A percentile compares a stretch with the other conserved stretches of the same genome.
Evolutionary conservation across 2,797 vertebrate species (phyloP).

Genomic region (Microctenopoma stevenorrisi): DNA sequence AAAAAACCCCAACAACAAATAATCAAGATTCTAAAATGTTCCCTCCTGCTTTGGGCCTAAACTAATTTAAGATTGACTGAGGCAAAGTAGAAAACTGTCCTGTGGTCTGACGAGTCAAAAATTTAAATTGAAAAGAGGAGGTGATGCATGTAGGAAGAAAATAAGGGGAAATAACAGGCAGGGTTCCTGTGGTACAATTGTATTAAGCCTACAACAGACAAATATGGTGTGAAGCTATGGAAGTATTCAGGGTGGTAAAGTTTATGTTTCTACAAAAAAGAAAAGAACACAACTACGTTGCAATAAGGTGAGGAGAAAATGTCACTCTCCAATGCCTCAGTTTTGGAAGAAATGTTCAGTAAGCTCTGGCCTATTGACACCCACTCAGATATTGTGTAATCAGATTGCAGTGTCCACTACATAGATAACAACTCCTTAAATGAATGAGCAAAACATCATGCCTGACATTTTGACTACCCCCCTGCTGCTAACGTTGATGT

Average conservation of each 20-base stretch:
- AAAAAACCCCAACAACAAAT: too few species aligned
- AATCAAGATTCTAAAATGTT: too few species aligned
- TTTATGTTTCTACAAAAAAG: conserved; percentile 31
- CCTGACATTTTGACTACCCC: conserved; percentile 70
- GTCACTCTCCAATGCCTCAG: conserved; percentile 30
- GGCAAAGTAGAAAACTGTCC: too few species aligned
- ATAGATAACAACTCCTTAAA: conserved; percentile 65
- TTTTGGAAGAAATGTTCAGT: conserved; percentile 44
- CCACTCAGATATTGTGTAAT: conserved; percentile 62
- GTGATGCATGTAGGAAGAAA: conserved; percentile 9
- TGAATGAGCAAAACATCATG: conserved; percentile 56
- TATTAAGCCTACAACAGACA: conserved; percentile 22
- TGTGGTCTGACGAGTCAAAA: too few species aligned
- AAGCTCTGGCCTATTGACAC: conserved; percentile 59
- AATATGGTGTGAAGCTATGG: conserved; percentile 32
- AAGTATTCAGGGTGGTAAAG: conserved; percentile 14
- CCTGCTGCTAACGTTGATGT: conserved; percentile 66
- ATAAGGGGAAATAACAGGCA: conserved; percentile 9
- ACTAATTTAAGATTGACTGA: too few species aligned
- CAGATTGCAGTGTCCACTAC: conserved; percentile 66
- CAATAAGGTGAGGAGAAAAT: conserved; percentile 45
- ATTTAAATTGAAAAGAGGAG: too few species aligned
- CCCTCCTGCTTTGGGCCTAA: too few species aligned
- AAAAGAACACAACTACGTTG: conserved; percentile 5
- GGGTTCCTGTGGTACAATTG: conserved; percentile 36